Conservation (phyloP, 2,113 vertebrate species). For the Epinephelus cyanopodus region DNA sequence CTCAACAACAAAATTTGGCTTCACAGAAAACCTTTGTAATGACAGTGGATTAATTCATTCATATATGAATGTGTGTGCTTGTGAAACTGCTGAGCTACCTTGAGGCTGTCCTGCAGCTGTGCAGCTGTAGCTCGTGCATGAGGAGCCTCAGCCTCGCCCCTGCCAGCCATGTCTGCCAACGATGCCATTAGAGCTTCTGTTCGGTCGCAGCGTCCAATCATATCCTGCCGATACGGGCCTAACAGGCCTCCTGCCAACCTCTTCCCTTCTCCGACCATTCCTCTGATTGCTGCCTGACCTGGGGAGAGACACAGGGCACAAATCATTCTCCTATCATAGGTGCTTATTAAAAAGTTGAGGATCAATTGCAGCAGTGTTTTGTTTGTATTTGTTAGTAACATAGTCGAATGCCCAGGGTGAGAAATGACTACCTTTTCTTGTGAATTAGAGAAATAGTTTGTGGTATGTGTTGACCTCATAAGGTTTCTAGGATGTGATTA, state of each 20-base stretch:
- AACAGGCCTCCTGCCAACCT: slow-evolving; percentile 93
- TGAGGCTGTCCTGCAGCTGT: slow-evolving; percentile 94
- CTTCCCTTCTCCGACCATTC: slow-evolving; percentile 95
- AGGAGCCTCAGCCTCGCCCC: slow-evolving; percentile 94
- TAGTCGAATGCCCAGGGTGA: background rate
- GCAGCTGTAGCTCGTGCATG: slow-evolving; percentile 91
- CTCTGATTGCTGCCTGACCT: slow-evolving; percentile 98
- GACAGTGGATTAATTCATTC: background rate
- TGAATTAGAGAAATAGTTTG: background rate
- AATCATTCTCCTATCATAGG: slow-evolving; percentile 6
- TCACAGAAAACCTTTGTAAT: background rate
- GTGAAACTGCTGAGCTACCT: slow-evolving; percentile 82
- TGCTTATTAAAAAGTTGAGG: slow-evolving; percentile 13
- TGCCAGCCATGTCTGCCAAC: slow-evolving; percentile 91
- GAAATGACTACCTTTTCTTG: background rate
- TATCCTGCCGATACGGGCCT: slow-evolving; percentile 94
- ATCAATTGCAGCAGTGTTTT: background rate
- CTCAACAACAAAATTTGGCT: background rate
- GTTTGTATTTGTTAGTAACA: background rate
- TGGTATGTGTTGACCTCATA: background rate
- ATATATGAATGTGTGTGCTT: background rate
- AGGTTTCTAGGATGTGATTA: slow-evolving; percentile 1
- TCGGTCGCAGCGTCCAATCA: slow-evolving; percentile 93
- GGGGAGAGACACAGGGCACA: slow-evolving; percentile 21
- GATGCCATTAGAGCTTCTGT: slow-evolving; percentile 92